Evolutionary conservation across 1,140 invertebrate genomes (phyloP), one percentile per base, ranked within the genome.

Genomic region (Sipha flava): DNA sequence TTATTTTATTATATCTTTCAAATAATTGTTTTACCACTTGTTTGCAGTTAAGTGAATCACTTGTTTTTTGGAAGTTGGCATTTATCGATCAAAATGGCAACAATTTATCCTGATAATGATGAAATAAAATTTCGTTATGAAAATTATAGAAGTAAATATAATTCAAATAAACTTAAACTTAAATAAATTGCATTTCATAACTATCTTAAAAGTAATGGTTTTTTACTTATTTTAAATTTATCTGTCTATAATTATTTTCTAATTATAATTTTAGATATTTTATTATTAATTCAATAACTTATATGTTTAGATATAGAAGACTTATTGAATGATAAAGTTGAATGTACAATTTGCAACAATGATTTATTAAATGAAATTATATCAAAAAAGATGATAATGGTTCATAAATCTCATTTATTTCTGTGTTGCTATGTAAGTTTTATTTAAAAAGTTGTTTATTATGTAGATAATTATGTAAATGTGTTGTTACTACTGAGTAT

Each of bases 341-440:
- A 34, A 75, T 75, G 72, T 75, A n/a, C 49, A 75, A 75, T 75
- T 37, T 75, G 72, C 18, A 57, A 52, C 14, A 10, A 7, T 23
- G 49, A 54, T 75, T 18, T 75, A 2, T 54, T 54, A 26, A 57
- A 59, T 37, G 49, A 57, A 10, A 75, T 75, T 57, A 40, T 75
- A 23, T 34, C 21, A 9, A 57, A 75, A 5, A 75, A 75, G 40
- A 75, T 57, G 52, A 75, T 75, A 43, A 54, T 75, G 47, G 72
- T 75, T 54, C 72, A 75, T 59, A 37, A 18, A 40, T 40, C 0
- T 57, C 6, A 54, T 75, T 31, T 75, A 57, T 37, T 37, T 26
- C 49, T 75, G 4, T 75, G 72, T 40, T 75, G 72, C 23, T 40
- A 43, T 10, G 72, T 75, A 57, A 75, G 72, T 73, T 34, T 52